A percentile compares a stretch with the other conserved stretches of the same genome.
phyloP scores from a whole-genome alignment of 2,113 vertebrate genomes.

The Connochaetes taurinus region DNA sequence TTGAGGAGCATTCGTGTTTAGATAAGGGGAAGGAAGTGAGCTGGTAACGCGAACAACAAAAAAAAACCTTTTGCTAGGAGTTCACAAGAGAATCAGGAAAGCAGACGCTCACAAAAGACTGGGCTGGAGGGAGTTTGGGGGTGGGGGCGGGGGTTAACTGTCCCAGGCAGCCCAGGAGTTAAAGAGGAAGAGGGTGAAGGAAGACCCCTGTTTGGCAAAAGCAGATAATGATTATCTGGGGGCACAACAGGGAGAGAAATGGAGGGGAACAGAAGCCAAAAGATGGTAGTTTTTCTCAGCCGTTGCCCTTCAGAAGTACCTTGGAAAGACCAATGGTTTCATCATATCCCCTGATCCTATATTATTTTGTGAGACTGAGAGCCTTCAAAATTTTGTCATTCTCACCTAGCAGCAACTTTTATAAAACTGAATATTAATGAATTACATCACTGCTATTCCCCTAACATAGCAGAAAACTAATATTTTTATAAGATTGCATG shows the following conservation, averaged over 20 bases:
- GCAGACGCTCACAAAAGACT: background rate
- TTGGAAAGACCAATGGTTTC: background rate
- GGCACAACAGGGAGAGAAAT: background rate
- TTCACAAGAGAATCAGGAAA: background rate
- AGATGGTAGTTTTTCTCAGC: background rate
- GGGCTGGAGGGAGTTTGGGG: background rate
- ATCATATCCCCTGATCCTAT: background rate
- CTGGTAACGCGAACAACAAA: background rate
- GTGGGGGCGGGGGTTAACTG: background rate
- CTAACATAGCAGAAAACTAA: background rate
- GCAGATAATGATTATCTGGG: constrained; percentile 17
- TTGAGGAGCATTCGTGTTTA: background rate
- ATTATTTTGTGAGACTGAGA: background rate
- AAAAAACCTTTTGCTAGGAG: background rate
- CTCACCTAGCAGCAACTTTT: background rate
- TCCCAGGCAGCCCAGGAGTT: background rate
- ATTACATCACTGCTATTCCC: background rate
- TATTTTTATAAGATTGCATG: background rate
- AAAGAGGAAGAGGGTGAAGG: background rate
- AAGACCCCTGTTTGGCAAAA: constrained; percentile 39
- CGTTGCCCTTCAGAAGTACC: background rate
- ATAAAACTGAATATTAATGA: background rate
- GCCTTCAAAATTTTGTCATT: background rate
- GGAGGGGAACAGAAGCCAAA: background rate
- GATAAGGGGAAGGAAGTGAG: background rate